phyloP scores from a whole-genome alignment of 2,797 vertebrate genomes.

The Oryzias dopingdopingensis region DNA sequence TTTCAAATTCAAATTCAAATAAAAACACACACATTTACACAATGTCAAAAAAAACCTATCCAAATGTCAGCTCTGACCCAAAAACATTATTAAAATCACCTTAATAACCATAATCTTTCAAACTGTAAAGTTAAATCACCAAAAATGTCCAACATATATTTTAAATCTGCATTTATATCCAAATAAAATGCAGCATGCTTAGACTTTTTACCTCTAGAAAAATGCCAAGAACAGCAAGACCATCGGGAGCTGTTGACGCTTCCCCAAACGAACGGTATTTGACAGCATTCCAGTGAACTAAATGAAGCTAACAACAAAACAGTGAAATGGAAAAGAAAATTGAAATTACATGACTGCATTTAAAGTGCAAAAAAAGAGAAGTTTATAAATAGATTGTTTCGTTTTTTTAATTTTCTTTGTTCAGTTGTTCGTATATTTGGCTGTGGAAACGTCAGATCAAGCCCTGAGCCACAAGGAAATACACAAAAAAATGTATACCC shows the following conservation, averaged over 20 bases:
- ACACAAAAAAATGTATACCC: too few relatives aligned
- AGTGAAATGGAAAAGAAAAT: conserved; percentile 7
- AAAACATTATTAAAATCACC: neutral
- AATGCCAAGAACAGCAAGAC: conserved; percentile 91
- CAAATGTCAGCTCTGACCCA: too few relatives aligned
- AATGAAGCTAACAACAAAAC: conserved; percentile 82
- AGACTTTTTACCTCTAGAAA: conserved; percentile 87
- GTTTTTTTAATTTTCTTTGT: too few relatives aligned
- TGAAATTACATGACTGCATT: neutral
- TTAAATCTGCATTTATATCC: too few relatives aligned
- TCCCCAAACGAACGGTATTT: conserved; percentile 89
- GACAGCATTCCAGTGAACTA: conserved; percentile 95
- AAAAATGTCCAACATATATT: too few relatives aligned
- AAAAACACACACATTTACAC: too few relatives aligned
- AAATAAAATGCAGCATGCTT: too few relatives aligned
- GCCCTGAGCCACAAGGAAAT: too few relatives aligned
- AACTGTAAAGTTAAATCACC: neutral
- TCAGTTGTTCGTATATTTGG: too few relatives aligned
- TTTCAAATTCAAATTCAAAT: too few relatives aligned
- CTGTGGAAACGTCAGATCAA: too few relatives aligned
- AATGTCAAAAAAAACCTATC: too few relatives aligned
- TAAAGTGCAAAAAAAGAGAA: neutral
- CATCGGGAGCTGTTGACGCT: conserved; percentile 85
- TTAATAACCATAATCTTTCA: neutral
- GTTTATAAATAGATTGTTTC: neutral